Conservation (phyloP, 2,888 invertebrate genomes). For the Acleris sparsana region DNA sequence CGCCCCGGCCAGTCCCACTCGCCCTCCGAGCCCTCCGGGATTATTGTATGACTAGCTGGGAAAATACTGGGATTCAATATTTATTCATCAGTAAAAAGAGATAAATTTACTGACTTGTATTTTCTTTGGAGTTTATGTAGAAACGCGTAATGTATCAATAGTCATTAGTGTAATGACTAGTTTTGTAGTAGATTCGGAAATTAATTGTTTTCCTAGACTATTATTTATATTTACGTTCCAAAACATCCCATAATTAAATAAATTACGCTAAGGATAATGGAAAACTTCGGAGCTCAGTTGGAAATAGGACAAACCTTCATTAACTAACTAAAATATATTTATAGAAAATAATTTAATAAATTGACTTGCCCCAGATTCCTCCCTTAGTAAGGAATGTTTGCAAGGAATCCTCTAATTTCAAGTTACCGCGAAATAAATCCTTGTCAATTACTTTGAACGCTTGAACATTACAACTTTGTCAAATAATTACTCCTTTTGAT, state of each 20-base stretch:
- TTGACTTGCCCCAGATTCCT: slow-evolving; percentile 7
- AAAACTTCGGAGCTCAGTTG: neutral
- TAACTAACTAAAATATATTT: slow-evolving; percentile 7
- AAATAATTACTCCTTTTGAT: too few species aligned
- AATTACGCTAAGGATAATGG: neutral
- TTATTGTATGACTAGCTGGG: slow-evolving; percentile 17
- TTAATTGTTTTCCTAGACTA: too few species aligned
- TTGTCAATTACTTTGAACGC: too few species aligned
- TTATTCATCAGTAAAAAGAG: neutral
- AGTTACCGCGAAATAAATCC: too few species aligned
- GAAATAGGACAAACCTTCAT: neutral
- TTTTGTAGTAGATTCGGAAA: too few species aligned
- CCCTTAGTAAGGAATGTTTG: neutral
- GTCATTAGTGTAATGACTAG: too few species aligned
- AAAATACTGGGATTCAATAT: neutral
- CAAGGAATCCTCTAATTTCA: too few species aligned
- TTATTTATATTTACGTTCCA: too few species aligned
- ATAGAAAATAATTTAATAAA: slow-evolving; percentile 28
- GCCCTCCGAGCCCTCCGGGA: slow-evolving; percentile 19
- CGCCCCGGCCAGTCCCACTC: slow-evolving; percentile 29
- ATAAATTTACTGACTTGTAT: neutral
- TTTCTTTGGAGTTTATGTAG: too few species aligned
- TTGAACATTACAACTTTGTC: too few species aligned
- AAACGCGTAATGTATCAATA: too few species aligned
- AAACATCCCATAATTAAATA: too few species aligned